Base-by-base conservation (phyloP, 1,140 invertebrate species). In the Dendroctonus ponderosae region DNA sequence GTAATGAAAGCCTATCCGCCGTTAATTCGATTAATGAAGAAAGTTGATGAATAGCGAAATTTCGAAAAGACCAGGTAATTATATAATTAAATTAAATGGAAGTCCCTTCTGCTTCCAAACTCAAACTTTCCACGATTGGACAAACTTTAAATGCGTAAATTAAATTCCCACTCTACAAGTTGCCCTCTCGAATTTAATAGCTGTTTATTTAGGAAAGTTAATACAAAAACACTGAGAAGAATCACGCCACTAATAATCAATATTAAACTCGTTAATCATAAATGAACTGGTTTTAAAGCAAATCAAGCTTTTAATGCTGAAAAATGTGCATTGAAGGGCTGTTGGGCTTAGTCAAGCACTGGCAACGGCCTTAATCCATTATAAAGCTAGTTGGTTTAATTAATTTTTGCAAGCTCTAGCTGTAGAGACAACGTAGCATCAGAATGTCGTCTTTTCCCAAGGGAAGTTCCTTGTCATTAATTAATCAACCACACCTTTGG, bases 341-440 rank as follows among this genome's bases (percentile, higher is more conserved):
- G 43, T 60, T 60, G 12, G 9, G 38, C 59, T 61, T 7, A 60
- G 38, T 61, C 59, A 37, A 37, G 48, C 59, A 12, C 59, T 61
- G 48, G 12, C 6, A 39, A 51, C 9, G 12, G 52, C 52, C 37
- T 61, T 61, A 61, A 61, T 61, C 59, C 59, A 61, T 51, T 61
- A 44, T n/a, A 52, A 62, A 62, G 59, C 59, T 52, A 61, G 59
- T 61, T 39, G 48, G 46, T 61, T 61, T 61, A 61, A 61, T 61
- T 61, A 61, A 61, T 61, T 61, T 61, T 61, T 61, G 46, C 41
- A 6, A 14, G 46, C 26, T 51, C 15, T 26, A 51, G 37, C 6
- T 51, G 46, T 51, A 51, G 51, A 46, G 48, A 48, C 59, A 61
- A 61, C 59, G 46, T 61, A 37, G 59, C 59, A 61, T 51, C 15